Base-by-base conservation (phyloP, 2,888 invertebrate genomes). In the Diadromus collaris region DNA sequence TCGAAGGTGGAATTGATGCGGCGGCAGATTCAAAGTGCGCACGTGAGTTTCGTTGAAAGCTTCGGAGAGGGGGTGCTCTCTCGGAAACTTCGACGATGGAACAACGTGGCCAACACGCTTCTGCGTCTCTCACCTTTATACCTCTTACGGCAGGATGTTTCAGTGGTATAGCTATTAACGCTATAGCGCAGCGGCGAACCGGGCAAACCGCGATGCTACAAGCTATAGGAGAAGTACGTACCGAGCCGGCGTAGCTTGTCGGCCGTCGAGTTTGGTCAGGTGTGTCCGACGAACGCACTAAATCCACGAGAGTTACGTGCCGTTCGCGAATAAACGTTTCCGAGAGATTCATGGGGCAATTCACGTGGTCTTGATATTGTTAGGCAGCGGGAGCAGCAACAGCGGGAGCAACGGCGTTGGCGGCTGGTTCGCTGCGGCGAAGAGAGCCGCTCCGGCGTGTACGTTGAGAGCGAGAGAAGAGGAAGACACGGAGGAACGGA, bases 261-360 rank as follows among this genome's bases (percentile, higher is more conserved):
- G 71, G 61, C 68, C 74, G 63, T 74, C 77, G 80, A 81, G 82
- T 81, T 77, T 82, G 84, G 86, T 86, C 87, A 86, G 85, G 84
- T 86, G 86, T 85, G 84, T 80, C 84, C 83, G 81, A 84, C 81
- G 85, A 85, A 87, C 83, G 86, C 83, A 86, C 85, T 88, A 86
- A 87, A 87, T 87, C 85, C 85, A 78, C 82, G 78, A 83, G 85
- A 87, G 87, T 87, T 85, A 86, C 87, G 85, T 83, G 83, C 82
- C 83, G 83, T 81, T 84, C 81, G 83, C 83, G 84, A 85, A 88
- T 86, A 86, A 88, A 86, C 83, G 83, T 81, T 85, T 71, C 67
- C 68, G 64, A 75, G 77, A 87, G 88, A 88, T 88, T 86, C 88
- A 87, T 86, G 86, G 83, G 73, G 83, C 85, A 85, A 86, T 88